phyloP scores from a whole-genome alignment of 1,140 invertebrate species.

The Pseudobourletiella spinata region DNA sequence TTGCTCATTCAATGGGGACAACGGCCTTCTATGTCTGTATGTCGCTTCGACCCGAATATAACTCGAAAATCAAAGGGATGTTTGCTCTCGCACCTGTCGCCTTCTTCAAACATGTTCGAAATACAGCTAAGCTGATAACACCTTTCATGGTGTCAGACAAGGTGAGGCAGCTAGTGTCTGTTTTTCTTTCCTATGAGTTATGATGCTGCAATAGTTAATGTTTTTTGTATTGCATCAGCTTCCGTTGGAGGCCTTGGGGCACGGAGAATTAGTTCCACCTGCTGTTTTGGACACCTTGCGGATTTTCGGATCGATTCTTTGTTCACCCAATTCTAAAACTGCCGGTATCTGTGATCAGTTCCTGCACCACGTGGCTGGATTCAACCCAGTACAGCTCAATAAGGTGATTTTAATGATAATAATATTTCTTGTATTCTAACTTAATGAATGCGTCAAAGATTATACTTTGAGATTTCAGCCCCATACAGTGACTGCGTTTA shows the following conservation, averaged over 20 bases:
- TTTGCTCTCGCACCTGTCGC: conserved; percentile 39
- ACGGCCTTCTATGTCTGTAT: conserved; percentile 39
- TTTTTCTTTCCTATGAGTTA: not conserved
- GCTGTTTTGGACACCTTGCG: not conserved
- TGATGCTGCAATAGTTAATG: not conserved
- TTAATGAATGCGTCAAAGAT: not conserved
- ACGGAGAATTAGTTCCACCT: conserved; percentile 8
- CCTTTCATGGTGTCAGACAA: not conserved
- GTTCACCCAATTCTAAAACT: not conserved
- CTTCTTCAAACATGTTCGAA: not conserved
- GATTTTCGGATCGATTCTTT: not conserved
- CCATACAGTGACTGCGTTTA: not conserved
- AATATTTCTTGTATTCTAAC: not conserved
- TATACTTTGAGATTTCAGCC: not conserved
- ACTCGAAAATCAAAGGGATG: conserved; percentile 34
- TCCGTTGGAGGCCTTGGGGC: conserved; percentile 3
- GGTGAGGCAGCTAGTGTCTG: not conserved
- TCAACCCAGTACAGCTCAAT: not conserved
- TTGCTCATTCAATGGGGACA: conserved; percentile 48
- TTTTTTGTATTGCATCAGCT: not conserved
- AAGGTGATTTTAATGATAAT: not conserved
- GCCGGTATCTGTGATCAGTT: not conserved
- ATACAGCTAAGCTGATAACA: not conserved
- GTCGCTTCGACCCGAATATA: conserved; percentile 39
- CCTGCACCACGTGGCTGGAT: not conserved